Base-by-base conservation (phyloP, 30 jellyfish, hydroid and myxozoan genomes). In the Morbakka virulenta region DNA sequence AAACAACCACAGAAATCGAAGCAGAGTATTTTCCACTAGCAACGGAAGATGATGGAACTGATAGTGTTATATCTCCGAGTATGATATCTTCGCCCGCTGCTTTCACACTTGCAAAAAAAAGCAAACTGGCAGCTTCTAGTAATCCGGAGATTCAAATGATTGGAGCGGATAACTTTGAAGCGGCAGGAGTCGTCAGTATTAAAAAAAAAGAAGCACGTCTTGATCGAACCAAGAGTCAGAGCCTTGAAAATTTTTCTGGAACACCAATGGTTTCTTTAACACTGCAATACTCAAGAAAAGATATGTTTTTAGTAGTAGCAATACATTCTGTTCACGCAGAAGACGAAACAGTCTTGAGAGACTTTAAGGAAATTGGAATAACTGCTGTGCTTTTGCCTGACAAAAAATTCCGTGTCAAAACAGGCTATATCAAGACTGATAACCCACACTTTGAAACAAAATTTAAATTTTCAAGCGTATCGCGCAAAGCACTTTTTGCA, bases 381-480 rank as follows among this genome's bases (percentile, higher is more conserved):
- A 72, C 85, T 31, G 52, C 84, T 62, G 86, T 77, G 17, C 51
- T 89, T 74, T 75, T 89, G 20, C 97, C 97, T 6, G 91, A 75
- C 12, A 89, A 89, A 51, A 89, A 84, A 33, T 61, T 71, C 69
- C 94, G 96, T 17, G 35, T 81, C 35, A 89, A 83, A 80, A 82
- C 97, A 69, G 78, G 79, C 53, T 71, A 36, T 36, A 82, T 73
- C 1, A 31, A 79, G 4, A 78, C 62, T 36, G 34, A 27, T 22
- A 68, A 84, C 26, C 86, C 95, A 0, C 77, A 36, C n/a, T 64
- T 81, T 36, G 84, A 85, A 14, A 83, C 89, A 1, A 67, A 88
- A 24, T 89, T 77, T 52, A 89, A 70, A 34, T 83, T 83, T 47
- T 77, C 97, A 25, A 83, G 78, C 62, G 89, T 89, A 49, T 33